These are phyloP conservation scores for Eurystomus glaucurus DNA, from an alignment of 2,797 vertebrate genomes.

Conservation along the genomic window DNA sequence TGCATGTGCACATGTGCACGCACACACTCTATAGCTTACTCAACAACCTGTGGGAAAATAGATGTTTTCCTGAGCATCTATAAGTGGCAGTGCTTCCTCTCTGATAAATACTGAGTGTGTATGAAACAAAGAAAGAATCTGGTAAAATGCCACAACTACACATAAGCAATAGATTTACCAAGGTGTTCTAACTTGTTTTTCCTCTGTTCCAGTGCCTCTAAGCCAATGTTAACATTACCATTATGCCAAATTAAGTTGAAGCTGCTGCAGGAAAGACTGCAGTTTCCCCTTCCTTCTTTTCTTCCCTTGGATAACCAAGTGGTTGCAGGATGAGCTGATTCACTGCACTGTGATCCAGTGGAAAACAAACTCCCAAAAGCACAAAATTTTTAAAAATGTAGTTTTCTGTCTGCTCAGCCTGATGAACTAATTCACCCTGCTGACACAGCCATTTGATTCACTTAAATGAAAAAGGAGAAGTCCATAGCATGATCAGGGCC, in stretches of 20 bases:
- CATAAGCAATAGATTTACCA: neutral
- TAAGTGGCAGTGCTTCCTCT: neutral
- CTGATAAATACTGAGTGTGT: neutral
- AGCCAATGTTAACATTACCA: neutral
- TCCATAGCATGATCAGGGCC: neutral
- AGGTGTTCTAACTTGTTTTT: neutral
- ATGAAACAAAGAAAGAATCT: neutral
- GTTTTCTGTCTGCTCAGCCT: neutral
- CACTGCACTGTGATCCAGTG: neutral
- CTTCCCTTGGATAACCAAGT: neutral
- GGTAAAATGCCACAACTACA: neutral
- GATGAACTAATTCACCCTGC: neutral
- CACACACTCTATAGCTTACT: neutral
- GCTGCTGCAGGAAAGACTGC: neutral
- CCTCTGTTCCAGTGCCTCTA: neutral
- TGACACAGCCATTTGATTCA: neutral
- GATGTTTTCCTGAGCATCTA: neutral
- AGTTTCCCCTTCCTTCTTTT: neutral
- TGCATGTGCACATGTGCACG: rapidly evolving
- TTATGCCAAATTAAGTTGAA: neutral
- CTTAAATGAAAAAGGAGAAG: neutral
- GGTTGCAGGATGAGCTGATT: neutral
- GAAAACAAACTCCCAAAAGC: neutral
- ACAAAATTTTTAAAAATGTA: neutral
- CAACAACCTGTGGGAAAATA: neutral